Conservation (phyloP, 2,888 invertebrate species). For the Andrena bucephala region DNA sequence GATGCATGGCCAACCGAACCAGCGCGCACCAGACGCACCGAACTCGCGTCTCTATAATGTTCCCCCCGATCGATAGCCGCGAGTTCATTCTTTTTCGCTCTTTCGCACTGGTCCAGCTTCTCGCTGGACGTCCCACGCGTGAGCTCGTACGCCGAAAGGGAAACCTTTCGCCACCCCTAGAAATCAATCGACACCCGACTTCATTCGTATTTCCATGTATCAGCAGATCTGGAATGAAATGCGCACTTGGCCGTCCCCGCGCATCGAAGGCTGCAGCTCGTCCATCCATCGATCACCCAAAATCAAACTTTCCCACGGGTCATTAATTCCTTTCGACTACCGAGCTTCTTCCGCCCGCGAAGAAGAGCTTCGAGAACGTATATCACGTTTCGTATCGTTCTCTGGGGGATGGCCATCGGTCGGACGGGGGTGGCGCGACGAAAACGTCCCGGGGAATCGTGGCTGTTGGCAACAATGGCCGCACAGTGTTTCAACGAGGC, state of each 20-base stretch:
- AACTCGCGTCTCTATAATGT: conserved; percentile 71
- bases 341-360: neutral
- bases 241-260: neutral
- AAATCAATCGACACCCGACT: neutral
- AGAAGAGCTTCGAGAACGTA: neutral
- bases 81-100: conserved; percentile 14
- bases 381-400: too few species aligned
- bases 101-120: neutral
- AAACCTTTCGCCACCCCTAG: conserved; percentile 21
- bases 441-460: conserved; percentile 30
- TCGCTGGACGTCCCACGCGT: neutral
- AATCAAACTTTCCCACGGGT: neutral
- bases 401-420: too few species aligned
- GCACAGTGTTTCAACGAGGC: conserved; percentile 71
- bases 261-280: neutral
- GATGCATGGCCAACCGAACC: conserved; percentile 73
- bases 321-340: neutral
- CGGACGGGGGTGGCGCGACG: neutral
- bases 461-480: conserved; percentile 66
- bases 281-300: neutral
- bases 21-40: conserved; percentile 50
- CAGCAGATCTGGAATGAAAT: neutral
- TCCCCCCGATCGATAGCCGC: conserved; percentile 63
- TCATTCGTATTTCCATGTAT: neutral
- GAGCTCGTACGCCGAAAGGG: conserved; percentile 7